Conservation (phyloP, 2,113 vertebrate genomes). For the Gnathonemus echidnorhynchus region DNA sequence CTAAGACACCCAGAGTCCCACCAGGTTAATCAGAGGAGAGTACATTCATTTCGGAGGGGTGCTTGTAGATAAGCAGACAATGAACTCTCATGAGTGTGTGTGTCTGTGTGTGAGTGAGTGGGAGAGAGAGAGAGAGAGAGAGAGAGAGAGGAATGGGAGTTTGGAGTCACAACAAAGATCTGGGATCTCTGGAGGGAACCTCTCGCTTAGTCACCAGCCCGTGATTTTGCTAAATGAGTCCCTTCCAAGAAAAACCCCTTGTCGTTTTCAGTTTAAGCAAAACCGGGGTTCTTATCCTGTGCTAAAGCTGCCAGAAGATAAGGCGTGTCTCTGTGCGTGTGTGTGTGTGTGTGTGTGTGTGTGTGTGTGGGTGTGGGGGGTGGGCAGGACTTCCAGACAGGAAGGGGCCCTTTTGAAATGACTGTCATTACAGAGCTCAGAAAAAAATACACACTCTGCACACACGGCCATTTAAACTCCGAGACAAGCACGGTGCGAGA, state of each 20-base stretch:
- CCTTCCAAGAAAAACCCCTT: constrained; percentile 1
- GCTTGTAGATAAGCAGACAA: constrained; percentile 6
- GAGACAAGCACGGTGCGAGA: not conserved
- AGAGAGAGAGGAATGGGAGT: not conserved
- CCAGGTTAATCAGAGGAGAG: constrained; percentile 10
- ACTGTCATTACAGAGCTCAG: not conserved
- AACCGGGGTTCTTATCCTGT: not conserved
- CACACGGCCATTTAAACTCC: not conserved
- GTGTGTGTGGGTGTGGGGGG: not conserved
- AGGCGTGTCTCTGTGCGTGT: not conserved
- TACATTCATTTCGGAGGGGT: constrained; percentile 8
- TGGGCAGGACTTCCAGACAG: not conserved
- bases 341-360: not conserved
- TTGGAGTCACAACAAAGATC: constrained; percentile 15
- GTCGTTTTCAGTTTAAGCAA: not conserved
- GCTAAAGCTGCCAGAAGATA: not conserved
- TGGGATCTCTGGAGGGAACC: constrained; percentile 12
- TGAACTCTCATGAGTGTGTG: not conserved
- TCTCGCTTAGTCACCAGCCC: not conserved
- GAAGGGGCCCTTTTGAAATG: constrained; percentile 2
- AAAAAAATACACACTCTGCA: not conserved
- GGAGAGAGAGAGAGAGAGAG: not conserved
- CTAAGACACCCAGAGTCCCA: not conserved
- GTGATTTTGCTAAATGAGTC: not conserved
- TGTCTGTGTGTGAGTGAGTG: not conserved